Base-by-base conservation (phyloP, 2,888 invertebrate species). In the Lasioglossum leucozonium region DNA sequence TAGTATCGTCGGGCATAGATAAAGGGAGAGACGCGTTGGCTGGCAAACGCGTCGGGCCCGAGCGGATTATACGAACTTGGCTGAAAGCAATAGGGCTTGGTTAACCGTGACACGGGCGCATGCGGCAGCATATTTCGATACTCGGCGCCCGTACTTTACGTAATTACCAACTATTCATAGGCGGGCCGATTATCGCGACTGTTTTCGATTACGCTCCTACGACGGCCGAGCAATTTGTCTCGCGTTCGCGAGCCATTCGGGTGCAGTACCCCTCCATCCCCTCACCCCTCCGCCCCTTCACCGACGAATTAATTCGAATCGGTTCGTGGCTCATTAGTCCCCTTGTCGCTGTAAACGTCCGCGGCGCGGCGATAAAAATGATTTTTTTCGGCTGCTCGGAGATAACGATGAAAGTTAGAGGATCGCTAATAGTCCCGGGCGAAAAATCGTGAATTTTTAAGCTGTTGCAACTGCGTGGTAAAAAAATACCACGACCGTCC, bases 11-110 rank as follows among this genome's bases (percentile, higher is more conserved):
- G 76, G 67, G 58, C 72, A 86, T 77, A 89, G 92, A 92, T 92
- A 93, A 91, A 91, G 92, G 91, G 88, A 34, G 85, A 88, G 84
- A 82, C 81, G 88, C 79, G 84, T 55, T 82, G 77, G 86, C 87
- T 87, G 89, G 89, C 90, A 87, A 91, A 90, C 58, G 91, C 92
- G 85, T 86, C 87, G 88, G 37, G 34, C 67, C 87, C 77, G 78
- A 88, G 88, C 91, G 91, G 92, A 93, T 93, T 93, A 94, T 91
- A 88, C 88, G 89, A 92, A 93, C 92, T 93, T 91, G 91, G 88
- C 77, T 67, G 86, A 89, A 87, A 90, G 92, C 92, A 91, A 90
- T 89, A 87, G 88, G 83, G 87, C 82, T 72, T 79, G 86, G 86
- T 87, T 87, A 87, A 79, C 86, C 83, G 79, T 87, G 87, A 86